phyloP scores from a whole-genome alignment of 2,113 vertebrate genomes.

The Myotis yumanensis region DNA sequence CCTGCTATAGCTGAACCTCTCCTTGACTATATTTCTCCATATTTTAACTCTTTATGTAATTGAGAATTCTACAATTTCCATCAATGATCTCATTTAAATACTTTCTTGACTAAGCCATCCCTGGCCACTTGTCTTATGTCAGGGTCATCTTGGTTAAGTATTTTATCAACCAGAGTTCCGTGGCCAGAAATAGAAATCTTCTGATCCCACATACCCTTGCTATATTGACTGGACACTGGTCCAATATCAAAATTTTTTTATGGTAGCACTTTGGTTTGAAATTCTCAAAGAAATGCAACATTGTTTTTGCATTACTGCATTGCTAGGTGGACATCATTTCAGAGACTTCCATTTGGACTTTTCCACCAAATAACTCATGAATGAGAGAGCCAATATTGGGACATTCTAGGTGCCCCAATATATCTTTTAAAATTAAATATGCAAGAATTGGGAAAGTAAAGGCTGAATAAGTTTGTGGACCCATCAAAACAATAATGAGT shows the following conservation, averaged over 20 bases:
- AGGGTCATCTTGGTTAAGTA: neutral
- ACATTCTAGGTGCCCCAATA: neutral
- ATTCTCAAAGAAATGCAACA: neutral
- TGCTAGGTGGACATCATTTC: neutral
- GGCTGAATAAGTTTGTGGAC: neutral
- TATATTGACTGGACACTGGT: neutral
- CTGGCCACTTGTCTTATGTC: neutral
- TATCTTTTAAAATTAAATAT: neutral
- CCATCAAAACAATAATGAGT: neutral
- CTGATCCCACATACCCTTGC: no score
- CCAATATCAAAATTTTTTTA: neutral
- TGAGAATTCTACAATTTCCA: neutral
- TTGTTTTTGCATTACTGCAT: neutral
- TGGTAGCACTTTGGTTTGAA: neutral
- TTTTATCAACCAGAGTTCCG: neutral
- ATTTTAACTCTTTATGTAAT: neutral
- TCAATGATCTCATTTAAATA: neutral
- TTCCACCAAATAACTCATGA: neutral
- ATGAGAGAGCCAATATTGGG: neutral
- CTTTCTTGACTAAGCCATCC: neutral
- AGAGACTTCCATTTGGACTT: neutral
- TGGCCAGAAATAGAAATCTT: neutral
- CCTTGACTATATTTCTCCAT: neutral
- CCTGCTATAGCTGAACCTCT: neutral
- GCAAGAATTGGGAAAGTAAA: neutral